phyloP scores from a whole-genome alignment of 2,888 invertebrate genomes.

The Biston betularia region DNA sequence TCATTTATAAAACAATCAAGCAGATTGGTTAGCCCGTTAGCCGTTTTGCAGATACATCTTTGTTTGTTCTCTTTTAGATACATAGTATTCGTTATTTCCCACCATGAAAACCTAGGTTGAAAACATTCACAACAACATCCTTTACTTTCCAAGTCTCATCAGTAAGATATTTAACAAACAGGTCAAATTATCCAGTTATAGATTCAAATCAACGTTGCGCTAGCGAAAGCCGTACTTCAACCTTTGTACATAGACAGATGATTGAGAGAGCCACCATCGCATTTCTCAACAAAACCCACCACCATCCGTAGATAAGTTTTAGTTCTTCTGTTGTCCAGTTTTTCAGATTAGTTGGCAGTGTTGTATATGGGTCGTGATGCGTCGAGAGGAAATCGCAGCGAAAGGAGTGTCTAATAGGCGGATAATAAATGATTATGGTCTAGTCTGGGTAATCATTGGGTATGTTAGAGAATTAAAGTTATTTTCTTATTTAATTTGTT shows the following conservation, averaged over 20 bases:
- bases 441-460: slow-evolving; percentile 19
- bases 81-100: too few species aligned
- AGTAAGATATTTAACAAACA: slow-evolving; percentile 17
- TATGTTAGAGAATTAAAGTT: slow-evolving; percentile 2
- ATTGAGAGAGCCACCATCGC: background rate
- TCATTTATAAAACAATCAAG: too few species aligned
- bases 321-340: background rate
- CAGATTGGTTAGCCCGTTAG: too few species aligned
- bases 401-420: slow-evolving; percentile 26
- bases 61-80: too few species aligned
- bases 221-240: slow-evolving; percentile 36
- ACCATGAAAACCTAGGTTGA: background rate
- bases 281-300: background rate
- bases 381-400: slow-evolving; percentile 32
- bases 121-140: slow-evolving; percentile 6
- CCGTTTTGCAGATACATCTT: too few species aligned
- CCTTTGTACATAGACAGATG: background rate
- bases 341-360: background rate
- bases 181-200: slow-evolving; percentile 28
- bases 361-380: slow-evolving; percentile 37
- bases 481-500: background rate
- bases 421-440: slow-evolving; percentile 16
- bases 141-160: slow-evolving; percentile 20
- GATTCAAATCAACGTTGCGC: slow-evolving; percentile 39
- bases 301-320: background rate